Evolutionary conservation across 2,797 vertebrate species (phyloP).

Genomic region (Pogonophryne albipinna): DNA sequence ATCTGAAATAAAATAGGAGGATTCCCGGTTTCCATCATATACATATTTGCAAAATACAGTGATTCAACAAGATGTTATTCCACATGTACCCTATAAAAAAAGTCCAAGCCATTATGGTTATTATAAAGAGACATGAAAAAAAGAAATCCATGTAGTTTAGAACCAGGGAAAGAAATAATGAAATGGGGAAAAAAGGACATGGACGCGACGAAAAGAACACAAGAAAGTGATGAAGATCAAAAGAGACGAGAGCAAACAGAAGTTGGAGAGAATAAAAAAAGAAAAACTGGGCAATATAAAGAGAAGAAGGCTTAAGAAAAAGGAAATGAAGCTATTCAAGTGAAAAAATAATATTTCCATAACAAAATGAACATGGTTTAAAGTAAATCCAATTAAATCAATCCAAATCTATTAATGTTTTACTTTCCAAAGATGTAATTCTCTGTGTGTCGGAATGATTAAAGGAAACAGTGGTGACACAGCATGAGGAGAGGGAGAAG

Average conservation of each 20-base stretch:
- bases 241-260: background rate
- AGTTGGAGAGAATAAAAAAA: too few relatives aligned
- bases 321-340: background rate
- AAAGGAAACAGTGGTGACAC: background rate
- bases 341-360: background rate
- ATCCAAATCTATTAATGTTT: slow-evolving; percentile 1
- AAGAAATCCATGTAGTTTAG: background rate
- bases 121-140: background rate
- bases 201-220: background rate
- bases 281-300: background rate
- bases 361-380: background rate
- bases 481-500: background rate
- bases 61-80: background rate
- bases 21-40: background rate
- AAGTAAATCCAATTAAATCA: background rate
- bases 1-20: background rate
- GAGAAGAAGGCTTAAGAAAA: background rate
- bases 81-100: background rate
- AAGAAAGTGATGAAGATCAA: background rate
- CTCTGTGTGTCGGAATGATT: background rate
- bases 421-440: background rate
- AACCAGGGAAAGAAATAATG: background rate
- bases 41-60: background rate
- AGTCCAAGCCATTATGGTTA: background rate
- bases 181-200: background rate